A percentile compares a stretch with the other conserved stretches of the same genome.
Conservation (phyloP, 2,797 vertebrate species). For the Acropternis orthonyx region DNA sequence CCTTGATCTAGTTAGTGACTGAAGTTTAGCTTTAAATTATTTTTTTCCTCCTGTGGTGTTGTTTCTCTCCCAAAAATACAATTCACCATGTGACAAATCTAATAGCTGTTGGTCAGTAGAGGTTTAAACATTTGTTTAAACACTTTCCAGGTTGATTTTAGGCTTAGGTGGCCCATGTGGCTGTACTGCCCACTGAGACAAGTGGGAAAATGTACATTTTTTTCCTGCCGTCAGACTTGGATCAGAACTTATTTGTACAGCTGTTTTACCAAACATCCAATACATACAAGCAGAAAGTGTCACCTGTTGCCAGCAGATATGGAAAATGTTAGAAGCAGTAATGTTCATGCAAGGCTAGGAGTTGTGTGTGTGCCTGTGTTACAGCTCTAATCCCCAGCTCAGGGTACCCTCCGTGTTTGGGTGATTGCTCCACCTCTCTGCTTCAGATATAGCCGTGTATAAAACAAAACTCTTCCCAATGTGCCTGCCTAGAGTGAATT, state of each 20-base stretch:
- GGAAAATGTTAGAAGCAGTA: not conserved
- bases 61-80: not conserved
- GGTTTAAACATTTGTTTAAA: not conserved
- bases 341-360: not conserved
- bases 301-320: not conserved
- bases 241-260: not conserved
- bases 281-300: not conserved
- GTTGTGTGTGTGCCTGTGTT: not conserved
- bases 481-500: not conserved
- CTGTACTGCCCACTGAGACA: not conserved
- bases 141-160: not conserved
- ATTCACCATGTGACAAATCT: not conserved
- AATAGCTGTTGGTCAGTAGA: not conserved
- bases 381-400: fast-evolving
- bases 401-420: not conserved
- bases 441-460: not conserved
- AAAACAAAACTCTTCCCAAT: not conserved
- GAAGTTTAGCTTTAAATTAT: not conserved
- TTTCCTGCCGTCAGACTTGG: not conserved
- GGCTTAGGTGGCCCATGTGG: not conserved
- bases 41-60: not conserved
- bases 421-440: not conserved
- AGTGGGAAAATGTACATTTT: not conserved
- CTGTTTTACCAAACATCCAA: not conserved
- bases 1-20: not conserved